Conservation (phyloP, 2,113 vertebrate species). For the Ginglymostoma cirratum region DNA sequence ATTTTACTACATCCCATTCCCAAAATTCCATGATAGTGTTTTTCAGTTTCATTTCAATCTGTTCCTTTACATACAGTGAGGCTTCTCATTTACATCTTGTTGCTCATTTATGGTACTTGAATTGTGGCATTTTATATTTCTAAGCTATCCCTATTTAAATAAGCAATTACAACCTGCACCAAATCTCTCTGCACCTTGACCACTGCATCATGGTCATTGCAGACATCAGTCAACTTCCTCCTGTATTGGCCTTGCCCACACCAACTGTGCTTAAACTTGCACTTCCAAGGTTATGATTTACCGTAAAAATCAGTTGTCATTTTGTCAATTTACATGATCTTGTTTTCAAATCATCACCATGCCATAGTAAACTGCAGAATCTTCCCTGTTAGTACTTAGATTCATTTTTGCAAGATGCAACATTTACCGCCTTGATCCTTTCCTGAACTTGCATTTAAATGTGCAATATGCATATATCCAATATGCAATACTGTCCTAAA, state of each 20-base stretch:
- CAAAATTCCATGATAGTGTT: not conserved
- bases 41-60: not conserved
- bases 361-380: not conserved
- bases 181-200: not conserved
- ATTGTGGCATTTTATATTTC: not conserved
- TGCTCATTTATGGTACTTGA: not conserved
- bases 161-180: not conserved
- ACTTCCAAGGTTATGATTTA: not conserved
- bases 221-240: not conserved
- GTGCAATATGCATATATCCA: not conserved
- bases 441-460: not conserved
- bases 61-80: not conserved
- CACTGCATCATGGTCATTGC: not conserved
- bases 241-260: not conserved
- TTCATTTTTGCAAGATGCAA: not conserved
- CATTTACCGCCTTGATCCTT: not conserved
- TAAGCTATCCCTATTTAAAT: not conserved
- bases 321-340: not conserved
- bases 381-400: not conserved
- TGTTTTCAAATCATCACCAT: not conserved
- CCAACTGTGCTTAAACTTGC: not conserved
- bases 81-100: not conserved
- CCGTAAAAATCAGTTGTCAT: not conserved
- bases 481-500: not conserved
- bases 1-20: not conserved